Evolutionary conservation across 2,888 invertebrate genomes (phyloP).

Genomic region (Synergus itoensis): DNA sequence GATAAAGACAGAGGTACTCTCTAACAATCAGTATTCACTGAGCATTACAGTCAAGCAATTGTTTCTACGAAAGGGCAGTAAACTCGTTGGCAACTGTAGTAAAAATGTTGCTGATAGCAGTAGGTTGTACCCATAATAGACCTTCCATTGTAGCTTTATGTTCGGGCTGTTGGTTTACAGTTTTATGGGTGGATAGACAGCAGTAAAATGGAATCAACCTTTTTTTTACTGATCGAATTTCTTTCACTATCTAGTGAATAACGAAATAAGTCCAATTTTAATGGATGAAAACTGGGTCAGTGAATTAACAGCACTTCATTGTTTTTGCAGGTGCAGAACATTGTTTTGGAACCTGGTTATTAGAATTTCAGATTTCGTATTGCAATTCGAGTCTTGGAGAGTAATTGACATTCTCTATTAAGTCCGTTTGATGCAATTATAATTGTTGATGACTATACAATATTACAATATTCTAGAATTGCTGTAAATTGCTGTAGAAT

Average conservation of each 20-base stretch:
- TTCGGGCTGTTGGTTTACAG: slow-evolving; percentile 1
- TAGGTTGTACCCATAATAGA: neutral
- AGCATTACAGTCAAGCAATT: neutral
- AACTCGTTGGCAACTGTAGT: neutral
- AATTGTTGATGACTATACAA: neutral
- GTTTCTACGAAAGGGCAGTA: slow-evolving; percentile 1
- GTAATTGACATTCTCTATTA: too few relatives aligned
- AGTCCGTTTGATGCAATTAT: too few relatives aligned
- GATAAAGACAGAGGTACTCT: neutral
- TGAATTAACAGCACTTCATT: neutral
- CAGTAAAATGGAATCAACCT: slow-evolving; percentile 25
- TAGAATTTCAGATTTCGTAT: too few relatives aligned
- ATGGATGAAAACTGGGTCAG: neutral
- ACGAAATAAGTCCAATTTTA: neutral
- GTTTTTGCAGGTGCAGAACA: neutral
- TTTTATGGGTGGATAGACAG: slow-evolving; percentile 30
- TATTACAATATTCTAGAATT: neutral
- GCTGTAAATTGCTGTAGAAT: too few relatives aligned
- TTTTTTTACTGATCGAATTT: neutral
- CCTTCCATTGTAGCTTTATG: neutral
- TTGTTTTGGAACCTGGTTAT: neutral
- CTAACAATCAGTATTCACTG: neutral
- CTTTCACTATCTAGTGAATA: neutral
- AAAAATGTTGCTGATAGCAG: slow-evolving; percentile 23
- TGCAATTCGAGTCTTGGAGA: too few relatives aligned